Conservation (phyloP, 2,888 invertebrate species). For the Lamellibrachia columna region DNA sequence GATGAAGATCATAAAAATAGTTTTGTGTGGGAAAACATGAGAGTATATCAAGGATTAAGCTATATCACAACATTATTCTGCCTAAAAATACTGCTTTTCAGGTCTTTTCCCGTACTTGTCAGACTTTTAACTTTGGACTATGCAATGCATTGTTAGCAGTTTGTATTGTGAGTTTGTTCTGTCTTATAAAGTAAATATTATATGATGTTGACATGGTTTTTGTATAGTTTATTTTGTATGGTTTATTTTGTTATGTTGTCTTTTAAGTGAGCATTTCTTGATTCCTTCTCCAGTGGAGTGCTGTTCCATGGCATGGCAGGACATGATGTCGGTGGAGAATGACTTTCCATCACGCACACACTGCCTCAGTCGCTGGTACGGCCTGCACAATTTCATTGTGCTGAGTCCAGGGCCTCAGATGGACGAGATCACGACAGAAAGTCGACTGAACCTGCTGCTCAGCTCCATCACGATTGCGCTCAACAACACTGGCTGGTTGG, state of each 20-base stretch:
- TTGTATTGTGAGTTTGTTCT: no score
- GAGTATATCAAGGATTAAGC: no score
- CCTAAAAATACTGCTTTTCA: no score
- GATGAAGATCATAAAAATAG: no score
- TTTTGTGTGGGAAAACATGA: no score
- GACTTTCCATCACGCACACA: conserved; percentile 72
- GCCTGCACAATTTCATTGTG: conserved; percentile 83
- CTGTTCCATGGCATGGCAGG: conserved; percentile 44
- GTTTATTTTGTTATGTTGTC: no score
- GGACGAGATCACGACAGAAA: conserved; percentile 64
- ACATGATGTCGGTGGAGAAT: conserved; percentile 67
- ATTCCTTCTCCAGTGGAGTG: neutral
- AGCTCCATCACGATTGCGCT: conserved; percentile 86
- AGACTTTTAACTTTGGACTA: no score
- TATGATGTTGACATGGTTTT: neutral
- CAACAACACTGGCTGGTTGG: conserved; percentile 77
- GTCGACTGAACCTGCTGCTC: conserved; percentile 78
- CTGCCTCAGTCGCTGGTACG: conserved; percentile 70
- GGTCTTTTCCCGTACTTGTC: no score
- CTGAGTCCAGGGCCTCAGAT: conserved; percentile 74
- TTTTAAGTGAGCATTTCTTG: neutral
- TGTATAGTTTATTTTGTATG: neutral
- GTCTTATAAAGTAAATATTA: no score
- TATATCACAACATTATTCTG: no score
- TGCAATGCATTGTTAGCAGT: no score